Base-by-base conservation (phyloP, 2,797 vertebrate species). In the Pteropus rufus region DNA sequence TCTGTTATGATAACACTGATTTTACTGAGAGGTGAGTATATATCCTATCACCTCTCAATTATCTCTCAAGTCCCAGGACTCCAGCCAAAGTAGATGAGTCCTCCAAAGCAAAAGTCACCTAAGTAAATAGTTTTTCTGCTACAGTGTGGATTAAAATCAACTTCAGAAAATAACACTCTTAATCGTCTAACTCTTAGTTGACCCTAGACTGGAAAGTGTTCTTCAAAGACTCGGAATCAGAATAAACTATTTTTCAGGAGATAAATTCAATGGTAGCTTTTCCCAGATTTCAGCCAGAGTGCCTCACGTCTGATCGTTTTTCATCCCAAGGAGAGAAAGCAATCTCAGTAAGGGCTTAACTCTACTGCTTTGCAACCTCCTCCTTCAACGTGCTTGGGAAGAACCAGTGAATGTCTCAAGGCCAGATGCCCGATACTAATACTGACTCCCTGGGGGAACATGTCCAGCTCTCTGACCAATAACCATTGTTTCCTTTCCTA, bases 241-340 rank as follows among this genome's bases (percentile, higher is more conserved):
- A 92, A 60, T 12, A 64, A 93, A 49, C 49, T 49, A 86, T 31
- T 92, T 81, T 95, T 81, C 84, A 49, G 52, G 62, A 89, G 70
- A 86, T 65, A 83, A 89, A 92, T 87, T 95, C 21, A 44, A 44
- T 67, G 26, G 79, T 72, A 92, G 46, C 3, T 83, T 94, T 97
- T 39, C 52, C 79, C 46, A 76, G 2, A 70, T 94, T 84, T 72
- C 58, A 94, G 41, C 60, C 81, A 19, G 11, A 67, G 24, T 64
- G 15, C 52, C 70, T 81, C 49, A 73, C 2, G 0, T 90, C 65
- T 85, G 76, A 89, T 90, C 80, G 34, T 95, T 97, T 96, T 91
- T 95, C 89, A 94, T 92, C 21, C 36, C 52, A n/a, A 62, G 62
- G 80, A 96, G 36, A 97, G 70, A 95, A 94, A 77, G 76, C 87